A percentile compares a stretch with the other conserved stretches of the same genome.
Conservation (phyloP, 2,888 invertebrate genomes). For the Lapara coniferarum region DNA sequence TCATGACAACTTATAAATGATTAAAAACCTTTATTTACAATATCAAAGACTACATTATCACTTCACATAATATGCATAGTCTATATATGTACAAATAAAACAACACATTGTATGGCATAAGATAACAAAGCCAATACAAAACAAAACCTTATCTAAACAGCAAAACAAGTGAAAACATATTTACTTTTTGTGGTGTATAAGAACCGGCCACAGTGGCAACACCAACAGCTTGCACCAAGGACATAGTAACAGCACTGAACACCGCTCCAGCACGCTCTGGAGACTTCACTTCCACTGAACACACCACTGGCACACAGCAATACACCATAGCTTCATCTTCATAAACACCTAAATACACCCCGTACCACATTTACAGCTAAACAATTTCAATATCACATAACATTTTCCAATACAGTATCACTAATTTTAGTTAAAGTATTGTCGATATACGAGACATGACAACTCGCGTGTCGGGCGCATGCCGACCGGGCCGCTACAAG, state of each 20-base stretch:
- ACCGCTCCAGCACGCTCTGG: slow-evolving; percentile 54
- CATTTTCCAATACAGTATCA: slow-evolving; percentile 73
- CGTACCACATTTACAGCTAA: slow-evolving; percentile 73
- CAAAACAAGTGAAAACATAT: slow-evolving; percentile 71
- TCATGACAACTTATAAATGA: neutral
- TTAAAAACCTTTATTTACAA: slow-evolving; percentile 6
- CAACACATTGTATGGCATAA: slow-evolving; percentile 34
- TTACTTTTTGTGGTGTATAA: slow-evolving; percentile 63
- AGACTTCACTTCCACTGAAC: slow-evolving; percentile 64
- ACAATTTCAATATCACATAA: slow-evolving; percentile 71
- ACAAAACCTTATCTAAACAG: slow-evolving; percentile 57
- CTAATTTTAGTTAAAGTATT: slow-evolving; percentile 83
- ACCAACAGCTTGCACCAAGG: slow-evolving; percentile 34
- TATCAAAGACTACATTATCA: neutral
- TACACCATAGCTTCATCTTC: slow-evolving; percentile 67
- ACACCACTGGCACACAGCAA: slow-evolving; percentile 70
- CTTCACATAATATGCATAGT: slow-evolving; percentile 18
- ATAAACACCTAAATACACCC: slow-evolving; percentile 77
- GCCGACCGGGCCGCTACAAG: slow-evolving; percentile 77
- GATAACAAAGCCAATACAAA: slow-evolving; percentile 55
- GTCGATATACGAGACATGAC: slow-evolving; percentile 75
- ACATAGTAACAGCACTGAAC: slow-evolving; percentile 57
- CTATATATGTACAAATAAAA: slow-evolving; percentile 26
- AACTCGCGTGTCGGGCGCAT: slow-evolving; percentile 66
- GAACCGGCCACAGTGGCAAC: slow-evolving; percentile 25